Percentiles rank a stretch among this genome's conserved stretches.
Conservation (phyloP, 2,888 invertebrate species). For the Opisthograptis luteolata region DNA sequence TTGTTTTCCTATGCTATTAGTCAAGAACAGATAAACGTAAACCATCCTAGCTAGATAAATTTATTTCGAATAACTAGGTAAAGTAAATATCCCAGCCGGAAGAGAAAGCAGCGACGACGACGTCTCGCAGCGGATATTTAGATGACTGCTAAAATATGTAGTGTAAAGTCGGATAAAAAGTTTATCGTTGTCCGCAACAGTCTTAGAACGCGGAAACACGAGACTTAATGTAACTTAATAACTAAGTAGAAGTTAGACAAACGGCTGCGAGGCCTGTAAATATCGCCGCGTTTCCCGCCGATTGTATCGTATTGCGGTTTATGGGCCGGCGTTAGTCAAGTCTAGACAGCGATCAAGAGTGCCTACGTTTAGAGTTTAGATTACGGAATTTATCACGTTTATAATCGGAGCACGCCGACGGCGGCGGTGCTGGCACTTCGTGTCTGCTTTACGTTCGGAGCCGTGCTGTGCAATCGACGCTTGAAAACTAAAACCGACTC, state of each 20-base stretch:
- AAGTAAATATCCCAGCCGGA: constrained; percentile 14
- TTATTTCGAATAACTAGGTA: constrained; percentile 18
- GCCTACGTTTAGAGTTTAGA: constrained; percentile 57
- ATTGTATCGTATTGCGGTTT: constrained; percentile 69
- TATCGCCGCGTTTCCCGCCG: constrained; percentile 53
- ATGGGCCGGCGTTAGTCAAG: constrained; percentile 50
- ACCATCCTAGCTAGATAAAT: neutral
- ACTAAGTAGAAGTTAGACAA: constrained; percentile 32
- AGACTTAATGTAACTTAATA: constrained; percentile 21
- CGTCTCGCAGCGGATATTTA: constrained; percentile 16
- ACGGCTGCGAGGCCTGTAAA: constrained; percentile 43
- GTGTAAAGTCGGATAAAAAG: constrained; percentile 18
- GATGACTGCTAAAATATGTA: constrained; percentile 22
- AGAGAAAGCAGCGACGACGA: constrained; percentile 13
- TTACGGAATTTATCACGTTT: constrained; percentile 53
- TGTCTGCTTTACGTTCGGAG: constrained; percentile 15
- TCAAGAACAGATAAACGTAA: constrained; percentile 5
- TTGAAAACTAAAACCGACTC: constrained; percentile 11
- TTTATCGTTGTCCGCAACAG: constrained; percentile 13
- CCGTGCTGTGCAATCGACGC: constrained; percentile 6
- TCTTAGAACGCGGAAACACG: constrained; percentile 15
- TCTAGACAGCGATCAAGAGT: constrained; percentile 65
- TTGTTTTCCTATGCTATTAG: constrained; percentile 11
- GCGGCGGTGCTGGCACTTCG: constrained; percentile 16
- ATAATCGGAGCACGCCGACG: constrained; percentile 35